Percentiles rank a stretch among this genome's conserved stretches.
phyloP scores from a whole-genome alignment of 2,888 invertebrate genomes.

The Pseudococcus longispinus region DNA sequence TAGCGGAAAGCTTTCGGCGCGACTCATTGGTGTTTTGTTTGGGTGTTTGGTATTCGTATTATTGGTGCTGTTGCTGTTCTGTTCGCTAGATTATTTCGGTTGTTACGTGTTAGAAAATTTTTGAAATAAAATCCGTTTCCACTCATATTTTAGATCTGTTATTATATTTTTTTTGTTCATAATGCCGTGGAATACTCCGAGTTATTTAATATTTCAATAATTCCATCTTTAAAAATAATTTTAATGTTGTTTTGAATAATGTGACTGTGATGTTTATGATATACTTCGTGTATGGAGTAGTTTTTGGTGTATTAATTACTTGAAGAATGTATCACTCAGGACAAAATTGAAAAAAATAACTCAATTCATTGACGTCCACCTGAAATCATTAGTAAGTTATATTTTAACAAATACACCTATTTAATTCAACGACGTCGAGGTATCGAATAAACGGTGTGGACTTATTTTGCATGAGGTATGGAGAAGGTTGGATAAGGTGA shows the following conservation, averaged over 20 bases:
- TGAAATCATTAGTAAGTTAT: background rate
- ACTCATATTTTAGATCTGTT: background rate
- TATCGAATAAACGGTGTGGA: background rate
- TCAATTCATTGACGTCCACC: background rate
- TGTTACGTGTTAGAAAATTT: conserved; percentile 1
- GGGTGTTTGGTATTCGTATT: conserved; percentile 5
- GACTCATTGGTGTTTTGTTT: conserved; percentile 10
- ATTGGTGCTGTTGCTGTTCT: background rate
- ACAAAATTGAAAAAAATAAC: background rate
- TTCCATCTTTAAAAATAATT: background rate
- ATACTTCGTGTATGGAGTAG: background rate
- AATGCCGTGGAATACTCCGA: background rate
- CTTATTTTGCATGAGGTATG: background rate
- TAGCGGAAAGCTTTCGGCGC: conserved; percentile 9
- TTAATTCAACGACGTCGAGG: background rate
- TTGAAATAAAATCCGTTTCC: background rate
- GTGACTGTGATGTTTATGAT: background rate
- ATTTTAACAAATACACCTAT: background rate
- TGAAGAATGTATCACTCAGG: background rate
- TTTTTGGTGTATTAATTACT: background rate
- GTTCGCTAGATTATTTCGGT: background rate
- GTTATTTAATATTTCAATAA: background rate
- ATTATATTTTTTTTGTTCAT: background rate
- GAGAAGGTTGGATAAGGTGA: background rate
- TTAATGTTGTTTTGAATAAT: background rate